Evolutionary conservation across 2,888 invertebrate genomes (phyloP).

Genomic region (Cephus spinipes): DNA sequence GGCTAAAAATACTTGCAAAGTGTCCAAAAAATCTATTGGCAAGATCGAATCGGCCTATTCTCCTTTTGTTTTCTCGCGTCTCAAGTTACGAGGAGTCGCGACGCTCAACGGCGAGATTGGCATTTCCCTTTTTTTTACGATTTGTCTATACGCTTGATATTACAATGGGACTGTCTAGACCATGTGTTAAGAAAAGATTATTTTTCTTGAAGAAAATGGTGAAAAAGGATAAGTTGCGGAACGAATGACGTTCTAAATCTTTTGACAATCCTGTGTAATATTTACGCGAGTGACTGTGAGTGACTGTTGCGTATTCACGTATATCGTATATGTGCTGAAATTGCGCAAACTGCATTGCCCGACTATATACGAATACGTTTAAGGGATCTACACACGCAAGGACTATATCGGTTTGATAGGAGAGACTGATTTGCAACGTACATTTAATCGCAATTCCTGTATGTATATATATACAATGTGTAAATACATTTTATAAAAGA

Average conservation of each 20-base stretch:
- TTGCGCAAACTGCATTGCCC: background rate
- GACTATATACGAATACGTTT: background rate
- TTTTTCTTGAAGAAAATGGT: conserved; percentile 45
- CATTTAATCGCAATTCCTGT: background rate
- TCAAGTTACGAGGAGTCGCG: conserved; percentile 8
- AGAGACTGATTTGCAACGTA: background rate
- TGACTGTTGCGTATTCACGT: background rate
- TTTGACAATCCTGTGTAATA: background rate
- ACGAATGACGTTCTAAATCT: conserved; percentile 33
- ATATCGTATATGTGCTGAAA: background rate
- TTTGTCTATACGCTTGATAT: background rate
- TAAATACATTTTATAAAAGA: background rate
- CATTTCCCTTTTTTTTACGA: background rate
- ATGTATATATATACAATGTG: background rate
- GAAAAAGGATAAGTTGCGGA: conserved; percentile 41
- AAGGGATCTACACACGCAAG: background rate
- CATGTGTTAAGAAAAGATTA: conserved; percentile 41
- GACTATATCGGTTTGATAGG: background rate
- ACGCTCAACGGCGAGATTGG: conserved; percentile 9
- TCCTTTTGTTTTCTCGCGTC: conserved; percentile 12
- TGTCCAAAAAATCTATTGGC: background rate
- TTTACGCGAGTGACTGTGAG: background rate
- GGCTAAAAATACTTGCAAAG: background rate
- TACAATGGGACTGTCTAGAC: conserved; percentile 48
- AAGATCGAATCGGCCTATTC: background rate